Base-by-base conservation (phyloP, 2,888 invertebrate species). In the Augochlorella aurata region DNA sequence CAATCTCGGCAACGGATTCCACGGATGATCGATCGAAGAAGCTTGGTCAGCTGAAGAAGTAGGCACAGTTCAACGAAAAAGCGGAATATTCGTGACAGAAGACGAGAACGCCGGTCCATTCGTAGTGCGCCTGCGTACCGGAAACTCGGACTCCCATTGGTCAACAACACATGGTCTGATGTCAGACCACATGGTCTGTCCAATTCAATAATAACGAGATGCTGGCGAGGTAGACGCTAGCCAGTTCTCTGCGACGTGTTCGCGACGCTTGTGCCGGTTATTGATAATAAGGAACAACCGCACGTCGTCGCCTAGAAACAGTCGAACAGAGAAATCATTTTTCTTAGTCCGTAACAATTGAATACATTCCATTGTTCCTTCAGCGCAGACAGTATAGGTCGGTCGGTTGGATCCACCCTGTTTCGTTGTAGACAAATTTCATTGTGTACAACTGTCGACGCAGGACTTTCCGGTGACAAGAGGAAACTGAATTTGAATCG, bases 81-180 rank as follows among this genome's bases (percentile, higher is more conserved):
- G 63, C 66, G 74, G 67, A 84, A 82, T 84, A 79, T 79, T 77
- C 80, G 71, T 72, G 77, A 82, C 77, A 78, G 77, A 82, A 79
- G 82, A 72, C 66, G 71, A 75, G 63, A 68, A 74, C 76, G 76
- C 73, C 83, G 79, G 84, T 83, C 68, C 73, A 71, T 68, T 67
- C 49, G 83, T 67, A 71, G 71, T 74, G 90, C 93, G 93, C 93
- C 88, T 90, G 92, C 92, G 91, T 87, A 87, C 85, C 86, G 85
- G 82, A 93, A 93, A 91, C 91, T 91, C 86, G 89, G 70, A 77
- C 84, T 90, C 94, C 94, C 92, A 96, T 96, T 96, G 96, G 96
- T 93, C 94, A 94, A 93, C 92, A 92, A 94, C 95, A 95, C 96
- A 95, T 96, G 96, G 96, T 96, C 96, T 96, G 96, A 96, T 95